Evolutionary conservation across 1,140 invertebrate genomes (phyloP).

Genomic region (Drosophila pseudoobscura): DNA sequence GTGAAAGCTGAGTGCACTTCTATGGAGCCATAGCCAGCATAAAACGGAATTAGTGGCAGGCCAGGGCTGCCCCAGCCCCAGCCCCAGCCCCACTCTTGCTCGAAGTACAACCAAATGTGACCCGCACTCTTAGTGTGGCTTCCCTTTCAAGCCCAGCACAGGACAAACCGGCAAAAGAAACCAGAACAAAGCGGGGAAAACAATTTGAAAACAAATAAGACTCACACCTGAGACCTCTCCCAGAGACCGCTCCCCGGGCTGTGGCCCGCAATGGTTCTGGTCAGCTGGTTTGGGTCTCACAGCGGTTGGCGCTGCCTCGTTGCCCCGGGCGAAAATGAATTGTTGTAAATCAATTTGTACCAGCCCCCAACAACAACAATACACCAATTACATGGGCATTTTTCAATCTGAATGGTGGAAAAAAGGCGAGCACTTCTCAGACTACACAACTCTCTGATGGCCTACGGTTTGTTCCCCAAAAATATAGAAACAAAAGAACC

Average conservation of each 20-base stretch:
- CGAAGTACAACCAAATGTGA: background rate
- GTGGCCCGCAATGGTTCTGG: conserved; percentile 33
- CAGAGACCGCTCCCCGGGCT: conserved; percentile 8
- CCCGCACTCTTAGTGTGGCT: conserved; percentile 29
- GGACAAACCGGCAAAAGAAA: conserved; percentile 27
- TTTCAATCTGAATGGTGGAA: conserved; percentile 44
- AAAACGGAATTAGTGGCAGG: conserved; percentile 50
- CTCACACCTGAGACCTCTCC: conserved; percentile 68
- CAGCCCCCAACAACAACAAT: conserved; percentile 51
- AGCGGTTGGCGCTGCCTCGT: conserved; percentile 14
- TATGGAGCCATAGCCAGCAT: conserved; percentile 34
- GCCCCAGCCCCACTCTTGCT: conserved; percentile 9
- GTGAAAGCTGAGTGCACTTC: conserved; percentile 67
- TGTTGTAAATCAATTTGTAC: conserved; percentile 79
- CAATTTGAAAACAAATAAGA: conserved; percentile 76
- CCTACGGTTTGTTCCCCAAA: conserved; percentile 29
- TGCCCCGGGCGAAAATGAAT: conserved; percentile 60
- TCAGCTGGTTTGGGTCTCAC: conserved; percentile 45
- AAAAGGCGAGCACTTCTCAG: background rate
- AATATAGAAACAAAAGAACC: background rate
- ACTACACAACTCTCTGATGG: conserved; percentile 13
- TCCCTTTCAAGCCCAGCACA: conserved; percentile 23
- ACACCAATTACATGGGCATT: conserved; percentile 66
- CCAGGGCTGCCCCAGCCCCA: conserved; percentile 5
- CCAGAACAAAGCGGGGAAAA: conserved; percentile 44